Evolutionary conservation across 2,888 invertebrate genomes (phyloP).

Genomic region (Agrochola macilenta): DNA sequence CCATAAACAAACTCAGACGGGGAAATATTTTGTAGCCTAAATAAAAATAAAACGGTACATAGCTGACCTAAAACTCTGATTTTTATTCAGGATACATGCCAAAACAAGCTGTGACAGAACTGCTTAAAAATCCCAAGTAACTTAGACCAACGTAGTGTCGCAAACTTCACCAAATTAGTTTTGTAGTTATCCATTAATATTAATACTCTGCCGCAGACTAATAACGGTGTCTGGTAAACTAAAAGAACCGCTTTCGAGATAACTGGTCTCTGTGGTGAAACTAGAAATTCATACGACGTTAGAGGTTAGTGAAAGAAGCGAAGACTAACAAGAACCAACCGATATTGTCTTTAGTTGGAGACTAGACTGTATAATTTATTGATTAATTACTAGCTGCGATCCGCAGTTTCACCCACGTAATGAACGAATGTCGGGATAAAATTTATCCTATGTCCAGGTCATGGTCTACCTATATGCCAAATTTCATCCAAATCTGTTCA

Average conservation of each 20-base stretch:
- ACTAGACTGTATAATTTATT: slow-evolving; percentile 1
- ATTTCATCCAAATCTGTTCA: too few relatives aligned
- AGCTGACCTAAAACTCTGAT: neutral
- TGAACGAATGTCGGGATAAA: too few relatives aligned
- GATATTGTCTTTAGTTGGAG: slow-evolving; percentile 34
- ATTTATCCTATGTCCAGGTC: too few relatives aligned
- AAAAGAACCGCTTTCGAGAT: slow-evolving; percentile 39
- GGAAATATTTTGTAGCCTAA: neutral
- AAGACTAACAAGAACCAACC: slow-evolving; percentile 43
- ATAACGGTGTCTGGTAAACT: slow-evolving; percentile 37
- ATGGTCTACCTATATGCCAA: too few relatives aligned
- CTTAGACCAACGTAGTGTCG: slow-evolving; percentile 19
- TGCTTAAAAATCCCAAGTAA: slow-evolving; percentile 46
- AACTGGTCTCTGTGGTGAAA: slow-evolving; percentile 55
- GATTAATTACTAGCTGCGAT: neutral
- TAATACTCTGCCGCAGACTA: slow-evolving; percentile 53
- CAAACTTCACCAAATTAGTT: slow-evolving; percentile 54
- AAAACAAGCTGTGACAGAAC: slow-evolving; percentile 32
- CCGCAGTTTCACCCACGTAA: too few relatives aligned
- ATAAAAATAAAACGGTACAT: neutral
- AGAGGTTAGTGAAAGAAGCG: slow-evolving; percentile 27
- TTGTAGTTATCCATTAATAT: slow-evolving; percentile 57
- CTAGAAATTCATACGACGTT: slow-evolving; percentile 62
- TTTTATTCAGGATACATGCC: slow-evolving; percentile 16
- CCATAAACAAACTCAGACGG: neutral